phyloP scores from a whole-genome alignment of 2,113 vertebrate genomes.

The Tetrax tetrax region DNA sequence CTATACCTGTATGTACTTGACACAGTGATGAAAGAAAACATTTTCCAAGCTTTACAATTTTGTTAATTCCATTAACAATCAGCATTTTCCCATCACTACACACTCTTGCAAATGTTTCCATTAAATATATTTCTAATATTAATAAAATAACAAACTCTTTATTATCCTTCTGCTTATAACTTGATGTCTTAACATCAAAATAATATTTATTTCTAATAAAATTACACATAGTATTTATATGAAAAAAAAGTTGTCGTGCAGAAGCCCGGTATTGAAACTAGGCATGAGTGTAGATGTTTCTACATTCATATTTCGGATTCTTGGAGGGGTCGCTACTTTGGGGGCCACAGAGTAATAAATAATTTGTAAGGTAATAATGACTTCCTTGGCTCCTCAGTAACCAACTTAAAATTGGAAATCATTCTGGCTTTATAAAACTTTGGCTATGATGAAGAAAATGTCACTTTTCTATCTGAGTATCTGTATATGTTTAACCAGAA shows the following conservation, averaged over 20 bases:
- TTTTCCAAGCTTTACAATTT: neutral
- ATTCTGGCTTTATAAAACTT: neutral
- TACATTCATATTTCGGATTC: neutral
- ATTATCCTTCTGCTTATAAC: conserved; percentile 49
- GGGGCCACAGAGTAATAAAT: conserved; percentile 12
- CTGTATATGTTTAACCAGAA: neutral
- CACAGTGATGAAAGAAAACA: neutral
- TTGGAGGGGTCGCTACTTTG: neutral
- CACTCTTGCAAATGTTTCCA: conserved; percentile 40
- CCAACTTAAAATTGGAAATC: neutral
- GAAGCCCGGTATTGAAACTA: neutral
- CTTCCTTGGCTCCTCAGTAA: neutral
- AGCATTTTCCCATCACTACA: neutral
- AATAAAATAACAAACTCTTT: conserved; percentile 58
- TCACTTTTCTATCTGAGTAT: neutral
- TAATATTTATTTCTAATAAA: conserved; percentile 59
- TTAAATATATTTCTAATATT: conserved; percentile 66
- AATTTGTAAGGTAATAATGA: neutral
- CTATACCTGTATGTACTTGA: neutral
- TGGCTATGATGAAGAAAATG: neutral
- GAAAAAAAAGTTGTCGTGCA: conserved; percentile 40
- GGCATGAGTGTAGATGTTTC: neutral
- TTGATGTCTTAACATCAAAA: conserved; percentile 57
- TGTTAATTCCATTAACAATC: neutral
- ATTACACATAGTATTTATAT: conserved; percentile 38